Evolutionary conservation across 2,113 vertebrate species (phyloP), one percentile per base, ranked within the genome.

Genomic region (Hemibates koningsi): DNA sequence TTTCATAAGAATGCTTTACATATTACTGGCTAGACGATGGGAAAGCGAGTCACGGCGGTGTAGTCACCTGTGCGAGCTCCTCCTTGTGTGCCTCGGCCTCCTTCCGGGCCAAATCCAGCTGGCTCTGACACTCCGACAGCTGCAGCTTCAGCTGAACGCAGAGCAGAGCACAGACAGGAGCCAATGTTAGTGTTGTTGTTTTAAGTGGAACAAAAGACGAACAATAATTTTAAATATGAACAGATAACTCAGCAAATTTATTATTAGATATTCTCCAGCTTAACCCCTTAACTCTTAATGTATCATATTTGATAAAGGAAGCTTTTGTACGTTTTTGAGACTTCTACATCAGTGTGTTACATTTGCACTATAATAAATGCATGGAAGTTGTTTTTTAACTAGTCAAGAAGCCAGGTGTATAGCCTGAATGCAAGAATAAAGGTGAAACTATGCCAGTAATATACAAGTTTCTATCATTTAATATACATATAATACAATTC

Each of bases 31-130:
- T 57, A 4, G 3, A 61, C 1, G 8, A 41, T 19, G 17, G 68
- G 45, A 86, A 80, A 63, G 61, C 3, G 32, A 21, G 45, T 53
- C 38, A 17, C 4, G 3, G 76, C 19, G 5, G 29, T 71, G 6
- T 83, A 76, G 43, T 92, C 80, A 99, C 98, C 98, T 97, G 95
- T 41, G 94, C 88, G 17, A 99, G 97, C 90, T 99, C 98, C 53
- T 96, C 93, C 89, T 95, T 98, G 79, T 98, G 97, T 54, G 97
- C 97, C 96, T 97, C 97, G 1, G 93, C 96, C 95, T 99, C 98
- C 3, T 87, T 95, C 94, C 96, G 97, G 53, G 97, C 96, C 86
- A 93, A 86, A 34, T 97, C 96, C 94, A 98, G 94, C 90, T 98
- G 97, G 90, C 94, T 96, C 84, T 97, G 97, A 88, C 97, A 95